Evolutionary conservation across 2,797 vertebrate species (phyloP).

Genomic region (Tinamus major): DNA sequence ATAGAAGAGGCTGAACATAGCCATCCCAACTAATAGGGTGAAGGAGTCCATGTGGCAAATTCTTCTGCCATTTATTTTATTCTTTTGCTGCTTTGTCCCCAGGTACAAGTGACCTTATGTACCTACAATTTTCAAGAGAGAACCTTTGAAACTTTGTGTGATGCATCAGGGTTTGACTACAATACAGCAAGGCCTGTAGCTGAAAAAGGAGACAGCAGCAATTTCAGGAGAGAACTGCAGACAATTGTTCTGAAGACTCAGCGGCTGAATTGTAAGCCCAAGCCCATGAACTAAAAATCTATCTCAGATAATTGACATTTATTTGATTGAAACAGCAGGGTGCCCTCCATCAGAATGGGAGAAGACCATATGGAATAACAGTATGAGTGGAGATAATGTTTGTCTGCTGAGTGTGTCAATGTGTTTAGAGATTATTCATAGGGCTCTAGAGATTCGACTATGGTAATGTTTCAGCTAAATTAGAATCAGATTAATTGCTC

Average conservation of each 20-base stretch:
- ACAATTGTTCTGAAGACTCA: slow-evolving; percentile 67
- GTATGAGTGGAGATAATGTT: slow-evolving; percentile 84
- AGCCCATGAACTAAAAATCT: slow-evolving; percentile 81
- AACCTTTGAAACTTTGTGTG: slow-evolving; percentile 1
- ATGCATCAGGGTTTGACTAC: slow-evolving; percentile 26
- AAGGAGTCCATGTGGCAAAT: background rate
- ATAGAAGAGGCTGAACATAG: slow-evolving; percentile 22
- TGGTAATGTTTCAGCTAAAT: slow-evolving; percentile 88
- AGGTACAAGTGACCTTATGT: slow-evolving; percentile 34
- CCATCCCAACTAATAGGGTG: background rate
- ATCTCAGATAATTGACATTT: slow-evolving; percentile 93
- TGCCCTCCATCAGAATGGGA: slow-evolving; percentile 86
- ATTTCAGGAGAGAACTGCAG: slow-evolving; percentile 59
- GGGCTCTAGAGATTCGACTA: slow-evolving; percentile 84
- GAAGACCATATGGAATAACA: slow-evolving; percentile 88
- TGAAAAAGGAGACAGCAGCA: slow-evolving; percentile 56
- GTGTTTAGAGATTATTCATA: slow-evolving; percentile 87
- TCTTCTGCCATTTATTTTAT: background rate
- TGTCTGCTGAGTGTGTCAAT: slow-evolving; percentile 86
- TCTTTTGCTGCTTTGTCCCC: slow-evolving; percentile 2
- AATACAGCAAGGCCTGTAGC: slow-evolving; percentile 25
- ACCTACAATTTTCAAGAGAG: slow-evolving; percentile 48
- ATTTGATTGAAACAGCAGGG: slow-evolving; percentile 91
- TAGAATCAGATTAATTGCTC: slow-evolving; percentile 92
- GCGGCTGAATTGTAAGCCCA: slow-evolving; percentile 72